Evolutionary conservation across 2,797 vertebrate genomes (phyloP), one percentile per base, ranked within the genome.

Genomic region (Lagocephalus sceleratus): DNA sequence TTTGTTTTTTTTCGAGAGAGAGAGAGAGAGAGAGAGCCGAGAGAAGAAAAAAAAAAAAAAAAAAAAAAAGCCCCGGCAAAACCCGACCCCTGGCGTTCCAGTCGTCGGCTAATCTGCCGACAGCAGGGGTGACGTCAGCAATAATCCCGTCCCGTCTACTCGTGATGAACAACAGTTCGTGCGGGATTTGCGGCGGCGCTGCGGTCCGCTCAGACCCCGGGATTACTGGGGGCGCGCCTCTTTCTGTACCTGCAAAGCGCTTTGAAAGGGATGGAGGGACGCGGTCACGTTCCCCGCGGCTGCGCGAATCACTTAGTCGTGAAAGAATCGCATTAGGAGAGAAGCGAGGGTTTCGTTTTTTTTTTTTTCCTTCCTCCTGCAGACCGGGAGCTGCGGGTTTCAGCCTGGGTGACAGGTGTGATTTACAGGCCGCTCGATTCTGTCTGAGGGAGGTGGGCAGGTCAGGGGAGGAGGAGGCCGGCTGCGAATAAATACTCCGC

Each of bases 151-250:
- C 67, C 66, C 59, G 41, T 48, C 53, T 47, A 48, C 43, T 20
- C 67, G 84, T 54, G 80, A 87, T 77, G 83, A 86, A 85, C 73
- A 75, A 50, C n/a, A 10, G 42, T 57, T 62, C 58, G 52, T 20
- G 25, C 14, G 22, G 56, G 51, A 70, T 68, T 71, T 68, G 20
- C 60, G 48, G 49, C 43, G 39, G 21, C 47, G 29, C 5, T 48
- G 14, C 11, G 22, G 51, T 71, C 39, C 29, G 53, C 43, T 41
- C 38, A 1, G 38, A 2, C 25, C 67, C 53, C 45, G 57, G 47
- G 25, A 20, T 6, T 59, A 47, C 49, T 72, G 41, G 55, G 23
- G 39, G 54, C 50, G 40, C 11, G 38, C 11, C 9, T 12, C 11
- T 3, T 39, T 19, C 16, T 17, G 22, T 6, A 23, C 26, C 43